Conservation (phyloP, 2,797 vertebrate genomes). For the Ciconia nigra region DNA sequence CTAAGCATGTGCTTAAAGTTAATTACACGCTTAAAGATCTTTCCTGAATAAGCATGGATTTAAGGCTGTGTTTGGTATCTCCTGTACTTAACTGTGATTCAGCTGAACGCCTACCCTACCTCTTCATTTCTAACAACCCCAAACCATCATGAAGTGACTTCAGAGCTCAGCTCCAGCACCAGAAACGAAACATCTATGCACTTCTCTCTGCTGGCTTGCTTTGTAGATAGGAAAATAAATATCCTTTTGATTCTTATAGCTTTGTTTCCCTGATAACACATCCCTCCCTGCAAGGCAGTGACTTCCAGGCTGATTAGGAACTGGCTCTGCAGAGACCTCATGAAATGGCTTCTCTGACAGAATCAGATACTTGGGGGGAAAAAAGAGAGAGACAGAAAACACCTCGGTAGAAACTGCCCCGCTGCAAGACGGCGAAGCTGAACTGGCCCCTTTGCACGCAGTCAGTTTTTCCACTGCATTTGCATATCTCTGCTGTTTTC, state of each 20-base stretch:
- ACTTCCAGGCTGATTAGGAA: neutral
- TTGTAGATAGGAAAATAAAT: neutral
- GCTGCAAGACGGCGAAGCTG: neutral
- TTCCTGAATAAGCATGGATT: neutral
- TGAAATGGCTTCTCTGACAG: neutral
- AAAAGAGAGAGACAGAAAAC: neutral
- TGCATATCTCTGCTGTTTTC: neutral
- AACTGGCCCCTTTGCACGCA: neutral
- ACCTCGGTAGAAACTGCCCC: neutral
- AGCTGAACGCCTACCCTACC: neutral
- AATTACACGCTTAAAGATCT: neutral
- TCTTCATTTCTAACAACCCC: neutral
- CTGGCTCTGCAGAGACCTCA: neutral
- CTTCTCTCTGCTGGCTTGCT: neutral
- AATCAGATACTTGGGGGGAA: neutral
- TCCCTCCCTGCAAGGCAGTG: neutral
- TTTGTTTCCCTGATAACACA: neutral
- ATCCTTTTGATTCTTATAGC: neutral
- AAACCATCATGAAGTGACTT: neutral
- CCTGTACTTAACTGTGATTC: neutral
- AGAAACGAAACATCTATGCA: neutral
- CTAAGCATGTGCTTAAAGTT: neutral
- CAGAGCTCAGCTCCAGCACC: neutral
- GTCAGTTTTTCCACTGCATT: conserved; percentile 32
- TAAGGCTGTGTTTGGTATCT: neutral